Conservation (phyloP, 2,113 vertebrate genomes). For the Collichthys lucidus region DNA sequence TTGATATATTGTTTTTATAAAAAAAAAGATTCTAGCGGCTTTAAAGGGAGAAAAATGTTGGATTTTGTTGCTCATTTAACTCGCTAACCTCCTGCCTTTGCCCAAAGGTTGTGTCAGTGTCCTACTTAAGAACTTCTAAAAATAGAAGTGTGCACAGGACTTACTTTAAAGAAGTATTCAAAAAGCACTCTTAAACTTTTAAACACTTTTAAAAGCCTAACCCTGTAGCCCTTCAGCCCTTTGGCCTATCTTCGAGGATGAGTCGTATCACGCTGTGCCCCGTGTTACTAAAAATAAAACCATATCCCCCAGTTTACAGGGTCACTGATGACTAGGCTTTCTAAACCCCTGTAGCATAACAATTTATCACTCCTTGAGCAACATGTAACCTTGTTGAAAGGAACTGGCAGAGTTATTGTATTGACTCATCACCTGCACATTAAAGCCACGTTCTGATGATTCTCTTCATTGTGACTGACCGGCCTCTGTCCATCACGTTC, state of each 20-base stretch:
- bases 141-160: background rate
- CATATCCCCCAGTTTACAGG: conserved; percentile 54
- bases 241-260: conserved; percentile 46
- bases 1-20: background rate
- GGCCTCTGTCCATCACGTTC: conserved; percentile 13
- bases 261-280: conserved; percentile 33
- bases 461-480: conserved; percentile 6
- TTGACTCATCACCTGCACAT: conserved; percentile 50
- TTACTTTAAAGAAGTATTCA: conserved; percentile 30
- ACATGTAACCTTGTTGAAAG: conserved; percentile 26
- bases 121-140: conserved; percentile 9
- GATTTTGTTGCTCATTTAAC: background rate
- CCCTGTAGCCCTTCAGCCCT: conserved; percentile 29
- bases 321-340: conserved; percentile 60
- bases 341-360: conserved; percentile 41
- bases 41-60: background rate
- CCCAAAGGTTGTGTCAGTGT: background rate
- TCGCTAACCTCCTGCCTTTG: background rate
- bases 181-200: too few species aligned
- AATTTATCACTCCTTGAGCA: conserved; percentile 53
- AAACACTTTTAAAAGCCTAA: conserved; percentile 38
- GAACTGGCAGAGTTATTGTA: conserved; percentile 33
- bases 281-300: conserved; percentile 69
- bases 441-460: conserved; percentile 34
- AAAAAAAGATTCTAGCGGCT: background rate